A percentile compares a stretch with the other conserved stretches of the same genome.
These are phyloP conservation scores for Dryococelus australis DNA, from an alignment of 2,888 invertebrate species.

Conservation along the genomic window DNA sequence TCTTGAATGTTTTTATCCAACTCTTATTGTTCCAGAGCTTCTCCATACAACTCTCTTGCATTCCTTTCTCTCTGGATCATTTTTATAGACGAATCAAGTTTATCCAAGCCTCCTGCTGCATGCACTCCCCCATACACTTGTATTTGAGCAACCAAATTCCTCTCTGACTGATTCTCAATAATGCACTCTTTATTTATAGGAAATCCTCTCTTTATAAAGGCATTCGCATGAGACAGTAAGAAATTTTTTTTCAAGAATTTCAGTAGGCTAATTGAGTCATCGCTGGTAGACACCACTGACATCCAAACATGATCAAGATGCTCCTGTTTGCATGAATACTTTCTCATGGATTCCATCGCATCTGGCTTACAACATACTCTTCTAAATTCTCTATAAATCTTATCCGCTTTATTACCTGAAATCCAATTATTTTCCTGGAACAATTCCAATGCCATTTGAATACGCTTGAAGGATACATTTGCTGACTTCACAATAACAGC, in stretches of 20 bases:
- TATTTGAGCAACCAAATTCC: not conserved
- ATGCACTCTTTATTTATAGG: too few relatives aligned
- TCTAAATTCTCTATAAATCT: too few relatives aligned
- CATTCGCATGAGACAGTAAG: too few relatives aligned
- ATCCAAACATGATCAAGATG: not conserved
- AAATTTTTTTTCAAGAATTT: not conserved
- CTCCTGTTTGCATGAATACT: not conserved
- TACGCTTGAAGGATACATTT: too few relatives aligned
- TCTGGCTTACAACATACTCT: too few relatives aligned
- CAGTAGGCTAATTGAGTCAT: not conserved
- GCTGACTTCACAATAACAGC: too few relatives aligned
- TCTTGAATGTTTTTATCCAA: too few relatives aligned
- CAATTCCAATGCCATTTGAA: too few relatives aligned
- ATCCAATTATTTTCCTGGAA: too few relatives aligned
- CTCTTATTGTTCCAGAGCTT: not conserved
- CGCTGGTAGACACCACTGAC: not conserved
- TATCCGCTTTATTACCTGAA: too few relatives aligned
- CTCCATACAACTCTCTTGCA: not conserved
- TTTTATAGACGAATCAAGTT: not conserved
- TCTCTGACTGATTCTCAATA: not conserved
- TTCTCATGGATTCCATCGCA: not conserved
- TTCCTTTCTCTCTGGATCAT: not conserved
- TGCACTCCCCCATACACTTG: not conserved
- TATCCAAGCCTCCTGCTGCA: slow-evolving; percentile 1
- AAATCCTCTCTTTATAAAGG: too few relatives aligned